A percentile compares a stretch with the other conserved stretches of the same genome.
Conservation (phyloP, 2,113 vertebrate genomes). For the Xerus inauris region DNA sequence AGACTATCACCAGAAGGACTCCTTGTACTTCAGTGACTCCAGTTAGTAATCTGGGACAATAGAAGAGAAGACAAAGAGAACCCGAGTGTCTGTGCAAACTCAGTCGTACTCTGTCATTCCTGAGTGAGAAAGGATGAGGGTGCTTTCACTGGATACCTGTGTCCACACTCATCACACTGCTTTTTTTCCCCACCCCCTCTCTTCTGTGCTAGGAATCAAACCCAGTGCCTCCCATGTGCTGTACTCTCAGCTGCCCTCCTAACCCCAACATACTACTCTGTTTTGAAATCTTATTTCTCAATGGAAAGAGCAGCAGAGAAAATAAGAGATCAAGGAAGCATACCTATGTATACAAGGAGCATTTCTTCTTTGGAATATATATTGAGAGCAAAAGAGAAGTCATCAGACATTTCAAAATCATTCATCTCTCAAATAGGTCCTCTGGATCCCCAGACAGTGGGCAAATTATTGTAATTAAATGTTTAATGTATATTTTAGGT, state of each 20-base stretch:
- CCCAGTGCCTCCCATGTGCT: background rate
- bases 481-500: slow-evolving; percentile 56
- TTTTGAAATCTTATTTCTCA: background rate
- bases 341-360: background rate
- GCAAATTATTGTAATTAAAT: slow-evolving; percentile 65
- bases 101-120: no score
- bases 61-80: background rate
- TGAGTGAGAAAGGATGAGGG: background rate
- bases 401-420: background rate
- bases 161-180: background rate
- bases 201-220: background rate
- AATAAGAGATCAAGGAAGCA: background rate
- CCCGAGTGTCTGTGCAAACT: background rate
- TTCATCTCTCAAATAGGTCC: background rate
- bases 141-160: background rate
- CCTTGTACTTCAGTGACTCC: background rate
- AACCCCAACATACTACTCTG: background rate
- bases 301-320: background rate
- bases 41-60: background rate
- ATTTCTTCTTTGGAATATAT: slow-evolving; percentile 32
- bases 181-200: background rate
- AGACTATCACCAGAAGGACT: background rate
- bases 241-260: background rate
- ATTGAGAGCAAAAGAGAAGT: slow-evolving; percentile 1
- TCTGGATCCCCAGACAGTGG: background rate